phyloP scores from a whole-genome alignment of 1,140 invertebrate species.

The Pantala flavescens region DNA sequence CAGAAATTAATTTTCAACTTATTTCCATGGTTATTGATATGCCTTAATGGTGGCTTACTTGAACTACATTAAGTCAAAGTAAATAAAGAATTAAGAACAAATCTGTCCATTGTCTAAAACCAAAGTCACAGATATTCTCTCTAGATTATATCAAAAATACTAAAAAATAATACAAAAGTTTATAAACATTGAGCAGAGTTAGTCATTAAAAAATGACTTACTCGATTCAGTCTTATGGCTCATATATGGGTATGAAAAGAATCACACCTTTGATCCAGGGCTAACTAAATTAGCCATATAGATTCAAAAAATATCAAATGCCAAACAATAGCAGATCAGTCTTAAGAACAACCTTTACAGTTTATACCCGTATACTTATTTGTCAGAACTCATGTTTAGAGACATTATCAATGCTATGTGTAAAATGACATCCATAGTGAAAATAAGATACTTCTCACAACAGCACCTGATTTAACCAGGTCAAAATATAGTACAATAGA shows the following conservation, averaged over 20 bases:
- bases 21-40: too few species aligned
- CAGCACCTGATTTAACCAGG: not conserved
- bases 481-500: not conserved
- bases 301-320: not conserved
- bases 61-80: too few species aligned
- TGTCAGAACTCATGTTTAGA: not conserved
- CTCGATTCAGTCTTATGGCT: not conserved
- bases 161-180: not conserved
- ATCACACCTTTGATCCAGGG: not conserved
- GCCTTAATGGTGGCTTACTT: too few species aligned
- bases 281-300: not conserved
- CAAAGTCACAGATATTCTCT: not conserved
- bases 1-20: too few species aligned
- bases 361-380: constrained; percentile 8
- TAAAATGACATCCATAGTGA: not conserved
- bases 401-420: constrained; percentile 9
- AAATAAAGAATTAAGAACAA: not conserved
- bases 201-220: not conserved
- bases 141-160: not conserved
- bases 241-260: not conserved
- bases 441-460: not conserved
- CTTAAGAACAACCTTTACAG: not conserved
- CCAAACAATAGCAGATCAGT: constrained; percentile 9
- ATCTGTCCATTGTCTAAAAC: not conserved
- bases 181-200: not conserved